phyloP scores from a whole-genome alignment of 1,140 invertebrate species.

The Archivesica marissinica region DNA sequence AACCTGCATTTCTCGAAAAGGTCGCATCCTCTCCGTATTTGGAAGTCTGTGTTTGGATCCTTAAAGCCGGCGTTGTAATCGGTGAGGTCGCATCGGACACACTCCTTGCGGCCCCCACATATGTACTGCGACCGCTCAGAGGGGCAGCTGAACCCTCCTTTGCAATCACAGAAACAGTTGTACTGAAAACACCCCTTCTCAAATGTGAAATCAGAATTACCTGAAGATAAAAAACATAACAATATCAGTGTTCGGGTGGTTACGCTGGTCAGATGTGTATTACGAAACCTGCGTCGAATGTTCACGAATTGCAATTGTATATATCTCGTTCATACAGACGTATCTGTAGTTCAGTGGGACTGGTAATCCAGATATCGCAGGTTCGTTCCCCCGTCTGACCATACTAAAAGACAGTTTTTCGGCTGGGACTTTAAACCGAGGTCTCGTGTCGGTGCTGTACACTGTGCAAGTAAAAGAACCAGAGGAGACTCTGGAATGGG shows the following conservation, averaged over 20 bases:
- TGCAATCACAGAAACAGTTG: slow-evolving; percentile 67
- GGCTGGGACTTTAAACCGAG: too few species aligned
- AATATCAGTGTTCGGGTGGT: neutral
- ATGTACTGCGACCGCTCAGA: slow-evolving; percentile 49
- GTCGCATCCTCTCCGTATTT: slow-evolving; percentile 66
- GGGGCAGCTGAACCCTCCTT: slow-evolving; percentile 68
- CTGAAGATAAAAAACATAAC: neutral
- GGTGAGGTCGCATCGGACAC: slow-evolving; percentile 61
- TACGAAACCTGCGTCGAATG: too few species aligned
- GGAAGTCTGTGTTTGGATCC: slow-evolving; percentile 54
- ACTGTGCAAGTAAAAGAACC: too few species aligned
- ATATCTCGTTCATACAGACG: too few species aligned
- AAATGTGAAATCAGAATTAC: slow-evolving; percentile 42
- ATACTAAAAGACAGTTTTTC: too few species aligned
- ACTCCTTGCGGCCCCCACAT: slow-evolving; percentile 52
- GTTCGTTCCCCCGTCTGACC: too few species aligned
- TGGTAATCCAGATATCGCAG: too few species aligned
- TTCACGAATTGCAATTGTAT: too few species aligned
- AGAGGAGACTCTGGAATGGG: too few species aligned
- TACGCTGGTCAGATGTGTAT: too few species aligned
- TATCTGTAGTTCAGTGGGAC: too few species aligned
- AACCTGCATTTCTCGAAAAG: slow-evolving; percentile 59
- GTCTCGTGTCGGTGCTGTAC: too few species aligned
- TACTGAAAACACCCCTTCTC: slow-evolving; percentile 64
- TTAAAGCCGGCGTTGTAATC: slow-evolving; percentile 30